These are phyloP conservation scores for Saccopteryx leptura DNA, from an alignment of 2,113 vertebrate genomes.

Conservation along the genomic window DNA sequence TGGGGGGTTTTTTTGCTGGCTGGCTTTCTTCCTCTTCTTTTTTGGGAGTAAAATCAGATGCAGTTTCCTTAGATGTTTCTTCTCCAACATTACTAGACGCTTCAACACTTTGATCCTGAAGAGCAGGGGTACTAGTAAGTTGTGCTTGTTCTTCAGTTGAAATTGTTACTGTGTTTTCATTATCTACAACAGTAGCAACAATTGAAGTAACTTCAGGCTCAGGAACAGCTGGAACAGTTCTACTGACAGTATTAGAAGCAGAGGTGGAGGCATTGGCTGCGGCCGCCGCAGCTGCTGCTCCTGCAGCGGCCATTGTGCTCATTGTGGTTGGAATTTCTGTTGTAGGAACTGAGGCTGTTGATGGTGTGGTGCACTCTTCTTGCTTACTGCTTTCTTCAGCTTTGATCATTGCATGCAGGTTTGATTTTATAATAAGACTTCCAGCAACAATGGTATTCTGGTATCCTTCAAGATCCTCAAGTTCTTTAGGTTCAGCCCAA, in stretches of 20 bases:
- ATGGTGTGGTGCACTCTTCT: conserved; percentile 81
- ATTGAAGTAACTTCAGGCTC: conserved; percentile 86
- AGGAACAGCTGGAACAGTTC: conserved; percentile 79
- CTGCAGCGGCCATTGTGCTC: conserved; percentile 84
- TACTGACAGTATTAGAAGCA: conserved; percentile 65
- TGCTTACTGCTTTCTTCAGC: conserved; percentile 95
- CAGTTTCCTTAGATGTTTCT: conserved; percentile 87
- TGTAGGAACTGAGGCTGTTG: conserved; percentile 80
- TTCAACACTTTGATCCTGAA: conserved; percentile 86
- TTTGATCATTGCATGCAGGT: conserved; percentile 96
- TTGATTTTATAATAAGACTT: conserved; percentile 87
- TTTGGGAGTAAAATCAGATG: conserved; percentile 90
- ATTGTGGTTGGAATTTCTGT: conserved; percentile 82
- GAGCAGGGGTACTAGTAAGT: conserved; percentile 78
- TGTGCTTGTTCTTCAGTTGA: conserved; percentile 85
- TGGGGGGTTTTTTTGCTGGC: conserved; percentile 95
- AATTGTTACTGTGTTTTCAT: conserved; percentile 83
- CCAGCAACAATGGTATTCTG: conserved; percentile 86
- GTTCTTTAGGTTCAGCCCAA: conserved; percentile 99
- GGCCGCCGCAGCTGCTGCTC: conserved; percentile 77
- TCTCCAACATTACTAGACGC: conserved; percentile 81
- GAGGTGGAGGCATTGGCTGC: conserved; percentile 79
- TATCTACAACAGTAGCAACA: conserved; percentile 82
- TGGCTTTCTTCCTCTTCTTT: conserved; percentile 96
- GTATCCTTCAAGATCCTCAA: conserved; percentile 96